These are phyloP conservation scores for Dromiciops gliroides DNA, from an alignment of 2,113 vertebrate genomes.

Conservation along the genomic window DNA sequence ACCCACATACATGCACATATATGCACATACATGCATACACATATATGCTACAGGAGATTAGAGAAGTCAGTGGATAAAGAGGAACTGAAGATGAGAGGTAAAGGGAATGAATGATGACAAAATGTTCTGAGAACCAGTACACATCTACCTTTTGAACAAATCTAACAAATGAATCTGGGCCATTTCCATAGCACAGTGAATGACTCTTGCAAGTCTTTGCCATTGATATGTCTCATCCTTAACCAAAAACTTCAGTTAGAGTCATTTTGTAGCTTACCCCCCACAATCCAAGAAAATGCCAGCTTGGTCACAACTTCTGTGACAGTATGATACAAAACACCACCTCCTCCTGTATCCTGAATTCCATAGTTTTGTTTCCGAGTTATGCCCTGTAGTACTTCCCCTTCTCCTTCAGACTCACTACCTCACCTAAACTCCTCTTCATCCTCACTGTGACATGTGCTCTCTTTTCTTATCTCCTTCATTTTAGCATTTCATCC, in stretches of 20 bases:
- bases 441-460: background rate
- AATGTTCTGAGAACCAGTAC: background rate
- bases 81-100: background rate
- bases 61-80: background rate
- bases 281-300: background rate
- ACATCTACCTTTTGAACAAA: rapidly evolving
- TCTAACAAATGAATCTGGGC: background rate
- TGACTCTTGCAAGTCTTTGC: background rate
- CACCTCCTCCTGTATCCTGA: background rate
- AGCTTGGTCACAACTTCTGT: background rate
- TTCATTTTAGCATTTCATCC: background rate
- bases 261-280: background rate
- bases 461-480: background rate
- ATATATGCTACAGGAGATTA: background rate
- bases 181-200: rapidly evolving
- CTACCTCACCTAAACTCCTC: background rate
- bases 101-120: background rate
- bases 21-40: no score
- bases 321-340: background rate
- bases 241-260: background rate
- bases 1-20: no score
- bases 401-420: no score
- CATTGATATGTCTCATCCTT: conserved; percentile 2
- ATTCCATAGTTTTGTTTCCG: background rate
- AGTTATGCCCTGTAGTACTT: background rate